Evolutionary conservation across 37 sponge, comb jelly and placozoan species (phyloP), one percentile per base, ranked within the genome.

Genomic region (Petrosia ficiformis): DNA sequence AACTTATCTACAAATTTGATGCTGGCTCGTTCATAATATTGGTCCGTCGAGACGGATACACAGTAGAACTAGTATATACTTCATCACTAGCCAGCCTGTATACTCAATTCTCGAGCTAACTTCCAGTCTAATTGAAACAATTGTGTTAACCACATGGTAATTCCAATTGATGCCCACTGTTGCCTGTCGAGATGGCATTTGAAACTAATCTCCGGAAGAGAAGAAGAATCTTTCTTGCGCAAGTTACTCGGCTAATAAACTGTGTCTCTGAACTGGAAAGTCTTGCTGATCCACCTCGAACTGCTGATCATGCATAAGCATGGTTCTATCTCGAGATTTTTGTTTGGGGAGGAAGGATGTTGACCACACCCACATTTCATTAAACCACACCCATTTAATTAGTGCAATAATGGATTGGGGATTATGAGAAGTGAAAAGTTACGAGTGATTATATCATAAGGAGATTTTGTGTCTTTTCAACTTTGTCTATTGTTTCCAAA

Each of bases 11-110:
- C n/a, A n/a, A n/a, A n/a, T n/a, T n/a, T n/a, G n/a, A n/a, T n/a
- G n/a, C 59, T 78, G 79, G 79, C 79, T 68, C 79, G 1, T 56
- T 78, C 79, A 78, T 78, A 66, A 66, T 19, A 68, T 34, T 78
- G 79, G 79, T 78, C 79, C 79, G 67, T 78, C 69, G 70, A 78
- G 48, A 63, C 77, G 77, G 77, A 77, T 66, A 28, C 34, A 24
- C 44, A n/a, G 4, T 29, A 21, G 43, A 59, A 48, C 42, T n/a
- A n/a, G n/a, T n/a, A n/a, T n/a, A n/a, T n/a, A 29, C 24, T 28
- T 39, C 4, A 34, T 57, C 70, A 29, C 33, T 78, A 44, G 77
- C 41, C 77, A 76, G 77, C 43, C 44, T 42, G 44, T 76, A 63
- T 43, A 39, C 4, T 59, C 22, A 11, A n/a, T n/a, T n/a, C n/a